Evolutionary conservation across 2,113 vertebrate species (phyloP).

Genomic region (Triplophysa rosa): DNA sequence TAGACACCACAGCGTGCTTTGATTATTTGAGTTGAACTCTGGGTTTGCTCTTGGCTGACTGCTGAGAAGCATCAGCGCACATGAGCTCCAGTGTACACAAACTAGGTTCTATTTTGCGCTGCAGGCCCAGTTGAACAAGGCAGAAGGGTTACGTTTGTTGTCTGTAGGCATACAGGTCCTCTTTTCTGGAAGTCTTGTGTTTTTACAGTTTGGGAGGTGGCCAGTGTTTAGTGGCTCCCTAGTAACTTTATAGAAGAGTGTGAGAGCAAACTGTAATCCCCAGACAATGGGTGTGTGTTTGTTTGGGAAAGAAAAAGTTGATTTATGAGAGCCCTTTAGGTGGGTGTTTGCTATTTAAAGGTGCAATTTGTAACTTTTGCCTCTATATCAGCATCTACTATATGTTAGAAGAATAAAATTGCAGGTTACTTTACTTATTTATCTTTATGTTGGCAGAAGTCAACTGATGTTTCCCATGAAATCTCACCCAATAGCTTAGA

Average conservation of each 20-base stretch:
- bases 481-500: too few species aligned
- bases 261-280: not conserved
- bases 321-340: not conserved
- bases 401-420: too few species aligned
- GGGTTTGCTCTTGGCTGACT: slow-evolving; percentile 23
- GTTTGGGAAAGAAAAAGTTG: not conserved
- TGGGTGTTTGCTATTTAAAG: not conserved
- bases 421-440: too few species aligned
- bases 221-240: not conserved
- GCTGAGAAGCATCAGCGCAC: slow-evolving; percentile 3
- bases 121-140: slow-evolving; percentile 30
- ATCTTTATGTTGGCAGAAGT: too few species aligned
- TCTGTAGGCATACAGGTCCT: not conserved
- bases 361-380: too few species aligned
- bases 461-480: too few species aligned
- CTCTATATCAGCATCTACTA: too few species aligned
- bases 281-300: not conserved
- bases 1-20: slow-evolving; percentile 23
- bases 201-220: not conserved
- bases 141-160: slow-evolving; percentile 15
- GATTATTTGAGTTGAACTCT: slow-evolving; percentile 40
- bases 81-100: slow-evolving; percentile 24
- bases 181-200: not conserved
- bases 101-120: slow-evolving; percentile 1
- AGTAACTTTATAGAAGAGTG: not conserved